A percentile compares a stretch with the other conserved stretches of the same genome.
Evolutionary conservation across 2,797 vertebrate species (phyloP).

Genomic region (Acanthornis magna): DNA sequence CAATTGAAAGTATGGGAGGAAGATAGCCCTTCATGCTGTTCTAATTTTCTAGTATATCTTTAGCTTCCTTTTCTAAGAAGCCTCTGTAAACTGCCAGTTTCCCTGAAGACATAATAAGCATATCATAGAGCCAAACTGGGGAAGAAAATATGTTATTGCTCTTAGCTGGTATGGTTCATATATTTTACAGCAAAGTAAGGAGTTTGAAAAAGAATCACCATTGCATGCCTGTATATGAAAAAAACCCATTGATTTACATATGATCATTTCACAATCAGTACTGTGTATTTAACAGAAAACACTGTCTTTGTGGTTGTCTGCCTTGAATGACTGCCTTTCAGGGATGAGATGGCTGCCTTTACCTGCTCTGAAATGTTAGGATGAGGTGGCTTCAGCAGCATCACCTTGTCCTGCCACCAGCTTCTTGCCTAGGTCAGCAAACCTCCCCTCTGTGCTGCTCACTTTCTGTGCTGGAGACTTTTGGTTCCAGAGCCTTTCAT

Average conservation of each 20-base stretch:
- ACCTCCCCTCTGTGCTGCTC: background rate
- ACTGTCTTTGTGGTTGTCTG: background rate
- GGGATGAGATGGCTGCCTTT: background rate
- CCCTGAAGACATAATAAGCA: background rate
- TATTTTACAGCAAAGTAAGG: background rate
- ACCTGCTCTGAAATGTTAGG: background rate
- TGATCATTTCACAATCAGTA: background rate
- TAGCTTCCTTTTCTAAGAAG: background rate
- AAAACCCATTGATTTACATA: background rate
- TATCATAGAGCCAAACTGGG: background rate
- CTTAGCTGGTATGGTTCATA: background rate
- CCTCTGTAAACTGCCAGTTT: background rate
- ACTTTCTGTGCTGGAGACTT: background rate
- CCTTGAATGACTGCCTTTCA: background rate
- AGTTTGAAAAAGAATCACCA: background rate
- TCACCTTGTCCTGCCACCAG: background rate
- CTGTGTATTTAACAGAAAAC: background rate
- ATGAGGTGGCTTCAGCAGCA: background rate
- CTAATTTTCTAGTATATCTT: background rate
- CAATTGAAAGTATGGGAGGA: background rate
- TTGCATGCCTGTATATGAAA: background rate
- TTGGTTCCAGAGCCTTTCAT: background rate
- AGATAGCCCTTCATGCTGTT: fast-evolving
- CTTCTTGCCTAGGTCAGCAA: background rate
- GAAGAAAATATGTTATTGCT: background rate